Evolutionary conservation across 2,888 invertebrate genomes (phyloP).

Genomic region (Beris chalybata): DNA sequence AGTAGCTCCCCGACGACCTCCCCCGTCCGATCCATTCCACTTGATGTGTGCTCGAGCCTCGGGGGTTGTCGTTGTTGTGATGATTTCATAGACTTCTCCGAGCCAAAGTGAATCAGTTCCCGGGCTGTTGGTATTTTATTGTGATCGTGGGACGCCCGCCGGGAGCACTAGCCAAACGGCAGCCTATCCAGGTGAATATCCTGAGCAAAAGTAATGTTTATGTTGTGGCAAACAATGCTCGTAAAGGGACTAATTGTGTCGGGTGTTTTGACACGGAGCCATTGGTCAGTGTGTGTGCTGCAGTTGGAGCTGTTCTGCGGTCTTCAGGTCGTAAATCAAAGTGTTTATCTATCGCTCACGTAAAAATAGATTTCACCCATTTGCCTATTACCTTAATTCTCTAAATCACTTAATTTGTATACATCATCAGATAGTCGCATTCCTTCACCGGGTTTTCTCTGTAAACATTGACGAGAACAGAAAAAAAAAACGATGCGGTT

Average conservation of each 20-base stretch:
- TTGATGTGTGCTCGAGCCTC: not conserved
- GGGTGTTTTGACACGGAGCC: too few relatives aligned
- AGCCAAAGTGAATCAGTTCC: slow-evolving; percentile 11
- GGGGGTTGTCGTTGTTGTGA: slow-evolving; percentile 10
- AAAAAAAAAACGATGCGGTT: not conserved
- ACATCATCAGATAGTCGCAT: not conserved
- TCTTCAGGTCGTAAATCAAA: not conserved
- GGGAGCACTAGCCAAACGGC: too few relatives aligned
- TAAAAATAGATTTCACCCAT: slow-evolving; percentile 23
- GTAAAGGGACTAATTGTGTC: too few relatives aligned
- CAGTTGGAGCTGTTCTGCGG: too few relatives aligned
- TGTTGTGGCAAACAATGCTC: too few relatives aligned
- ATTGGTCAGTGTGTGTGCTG: too few relatives aligned
- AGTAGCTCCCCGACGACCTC: too few relatives aligned
- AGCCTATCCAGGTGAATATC: too few relatives aligned
- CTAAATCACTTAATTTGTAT: not conserved
- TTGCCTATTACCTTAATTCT: slow-evolving; percentile 15
- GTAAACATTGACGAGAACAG: slow-evolving; percentile 14
- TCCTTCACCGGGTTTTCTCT: not conserved
- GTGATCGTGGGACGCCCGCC: too few relatives aligned
- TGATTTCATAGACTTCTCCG: slow-evolving; percentile 19
- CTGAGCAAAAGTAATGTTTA: too few relatives aligned
- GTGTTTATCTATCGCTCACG: slow-evolving; percentile 10
- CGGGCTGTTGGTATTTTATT: too few relatives aligned
- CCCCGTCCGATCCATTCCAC: too few relatives aligned